Evolutionary conservation across 2,888 invertebrate species (phyloP).

Genomic region (Malthinus seriepunctatus): DNA sequence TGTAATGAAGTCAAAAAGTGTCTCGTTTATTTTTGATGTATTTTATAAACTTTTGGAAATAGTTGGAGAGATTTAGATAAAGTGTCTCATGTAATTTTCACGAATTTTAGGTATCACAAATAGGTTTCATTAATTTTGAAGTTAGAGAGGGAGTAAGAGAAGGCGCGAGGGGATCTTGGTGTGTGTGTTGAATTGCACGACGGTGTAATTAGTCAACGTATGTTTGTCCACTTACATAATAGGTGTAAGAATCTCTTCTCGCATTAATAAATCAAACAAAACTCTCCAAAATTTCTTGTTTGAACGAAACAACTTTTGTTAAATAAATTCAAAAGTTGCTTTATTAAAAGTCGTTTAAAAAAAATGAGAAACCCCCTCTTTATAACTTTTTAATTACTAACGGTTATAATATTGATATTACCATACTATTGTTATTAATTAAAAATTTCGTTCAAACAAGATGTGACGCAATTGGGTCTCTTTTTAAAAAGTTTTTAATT

Average conservation of each 20-base stretch:
- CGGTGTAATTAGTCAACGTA: slow-evolving; percentile 26
- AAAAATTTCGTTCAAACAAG: slow-evolving; percentile 17
- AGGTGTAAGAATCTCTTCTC: no score
- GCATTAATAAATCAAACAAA: no score
- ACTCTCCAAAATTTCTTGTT: no score
- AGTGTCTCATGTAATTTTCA: slow-evolving; percentile 28
- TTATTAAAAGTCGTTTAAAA: no score
- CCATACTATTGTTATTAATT: slow-evolving; percentile 13
- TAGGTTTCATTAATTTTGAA: slow-evolving; percentile 27
- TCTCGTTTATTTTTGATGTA: slow-evolving; percentile 42
- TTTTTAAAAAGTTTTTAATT: slow-evolving; percentile 26
- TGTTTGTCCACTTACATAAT: slow-evolving; percentile 14
- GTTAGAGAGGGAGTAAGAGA: neutral
- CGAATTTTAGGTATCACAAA: slow-evolving; percentile 20
- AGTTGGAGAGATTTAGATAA: slow-evolving; percentile 22
- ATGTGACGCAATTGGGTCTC: slow-evolving; percentile 25
- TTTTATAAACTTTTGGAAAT: slow-evolving; percentile 34
- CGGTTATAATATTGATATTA: slow-evolving; percentile 18
- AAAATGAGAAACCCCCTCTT: neutral
- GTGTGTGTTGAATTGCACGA: slow-evolving; percentile 10
- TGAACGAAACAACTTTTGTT: slow-evolving; percentile 1
- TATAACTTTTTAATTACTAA: slow-evolving; percentile 21
- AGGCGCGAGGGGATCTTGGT: neutral
- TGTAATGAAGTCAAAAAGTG: slow-evolving; percentile 41
- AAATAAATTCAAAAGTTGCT: neutral